These are phyloP conservation scores for Lepidothrix coronata DNA, from an alignment of 2,113 vertebrate species.

Conservation along the genomic window DNA sequence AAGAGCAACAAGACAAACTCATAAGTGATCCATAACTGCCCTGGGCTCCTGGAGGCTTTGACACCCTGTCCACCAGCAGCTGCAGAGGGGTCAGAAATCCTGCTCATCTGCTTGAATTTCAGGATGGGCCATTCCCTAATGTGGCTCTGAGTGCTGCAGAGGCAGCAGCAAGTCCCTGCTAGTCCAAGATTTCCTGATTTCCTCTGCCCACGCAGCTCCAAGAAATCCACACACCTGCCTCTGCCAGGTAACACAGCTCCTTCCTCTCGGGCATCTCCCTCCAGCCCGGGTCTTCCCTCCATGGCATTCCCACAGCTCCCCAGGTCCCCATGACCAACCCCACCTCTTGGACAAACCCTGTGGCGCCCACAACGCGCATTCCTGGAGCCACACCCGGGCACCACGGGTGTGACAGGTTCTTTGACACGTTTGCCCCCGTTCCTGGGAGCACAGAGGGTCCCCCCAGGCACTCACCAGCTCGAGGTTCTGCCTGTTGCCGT, in stretches of 20 bases:
- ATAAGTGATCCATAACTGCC: neutral
- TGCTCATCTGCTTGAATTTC: neutral
- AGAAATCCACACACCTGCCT: neutral
- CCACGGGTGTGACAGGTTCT: neutral
- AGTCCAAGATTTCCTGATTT: neutral
- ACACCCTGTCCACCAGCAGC: too few relatives aligned
- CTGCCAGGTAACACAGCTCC: neutral
- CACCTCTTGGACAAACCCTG: too few relatives aligned
- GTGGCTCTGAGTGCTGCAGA: too few relatives aligned
- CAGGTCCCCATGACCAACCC: neutral
- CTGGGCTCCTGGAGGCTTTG: neutral
- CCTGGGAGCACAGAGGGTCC: neutral
- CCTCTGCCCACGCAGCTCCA: neutral
- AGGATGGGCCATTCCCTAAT: neutral
- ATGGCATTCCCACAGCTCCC: fast-evolving
- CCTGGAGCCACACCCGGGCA: neutral
- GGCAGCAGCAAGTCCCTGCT: neutral
- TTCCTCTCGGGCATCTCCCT: neutral
- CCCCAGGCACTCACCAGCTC: conserved; percentile 82
- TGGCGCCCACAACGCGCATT: neutral
- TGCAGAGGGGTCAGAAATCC: neutral
- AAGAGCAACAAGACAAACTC: neutral
- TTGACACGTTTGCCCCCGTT: fast-evolving
- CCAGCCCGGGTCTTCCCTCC: neutral
- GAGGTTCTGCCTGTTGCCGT: conserved; percentile 93